Evolutionary conservation across 2,113 vertebrate species (phyloP).

Genomic region (Electrona antarctica): DNA sequence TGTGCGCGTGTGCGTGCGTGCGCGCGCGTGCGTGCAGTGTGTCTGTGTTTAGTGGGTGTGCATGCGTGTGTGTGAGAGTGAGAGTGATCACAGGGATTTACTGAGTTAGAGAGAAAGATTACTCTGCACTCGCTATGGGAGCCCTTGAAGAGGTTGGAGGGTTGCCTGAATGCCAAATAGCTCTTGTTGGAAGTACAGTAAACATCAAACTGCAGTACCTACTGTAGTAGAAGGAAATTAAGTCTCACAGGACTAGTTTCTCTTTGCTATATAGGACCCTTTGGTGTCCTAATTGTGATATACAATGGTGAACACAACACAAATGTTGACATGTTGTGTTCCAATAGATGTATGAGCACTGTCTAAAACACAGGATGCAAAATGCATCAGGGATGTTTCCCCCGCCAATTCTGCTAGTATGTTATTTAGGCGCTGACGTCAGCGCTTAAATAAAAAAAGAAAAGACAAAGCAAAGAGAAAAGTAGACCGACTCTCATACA

Average conservation of each 20-base stretch:
- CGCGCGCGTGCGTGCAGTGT: not conserved
- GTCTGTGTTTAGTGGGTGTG: not conserved
- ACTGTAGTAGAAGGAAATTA: slow-evolving; percentile 38
- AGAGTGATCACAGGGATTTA: not conserved
- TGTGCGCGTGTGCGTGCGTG: not conserved
- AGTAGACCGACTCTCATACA: too few species aligned
- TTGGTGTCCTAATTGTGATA: slow-evolving; percentile 37
- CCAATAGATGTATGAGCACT: too few species aligned
- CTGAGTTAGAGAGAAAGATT: slow-evolving; percentile 43
- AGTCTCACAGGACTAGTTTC: slow-evolving; percentile 42
- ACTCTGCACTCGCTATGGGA: slow-evolving; percentile 41
- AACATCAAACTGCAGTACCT: not conserved
- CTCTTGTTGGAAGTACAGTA: slow-evolving; percentile 37
- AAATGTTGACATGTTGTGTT: not conserved
- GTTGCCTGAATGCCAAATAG: slow-evolving; percentile 53
- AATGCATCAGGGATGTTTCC: too few species aligned
- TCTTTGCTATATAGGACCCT: slow-evolving; percentile 41
- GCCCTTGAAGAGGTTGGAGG: slow-evolving; percentile 27
- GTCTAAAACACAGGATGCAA: too few species aligned
- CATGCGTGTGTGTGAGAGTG: slow-evolving; percentile 9
- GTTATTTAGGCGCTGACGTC: too few species aligned
- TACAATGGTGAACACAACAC: not conserved
- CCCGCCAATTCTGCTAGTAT: too few species aligned
- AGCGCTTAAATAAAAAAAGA: too few species aligned
- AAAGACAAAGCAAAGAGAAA: too few species aligned